phyloP scores from a whole-genome alignment of 2,113 vertebrate genomes.

The Poeciliopsis turrubarensis region DNA sequence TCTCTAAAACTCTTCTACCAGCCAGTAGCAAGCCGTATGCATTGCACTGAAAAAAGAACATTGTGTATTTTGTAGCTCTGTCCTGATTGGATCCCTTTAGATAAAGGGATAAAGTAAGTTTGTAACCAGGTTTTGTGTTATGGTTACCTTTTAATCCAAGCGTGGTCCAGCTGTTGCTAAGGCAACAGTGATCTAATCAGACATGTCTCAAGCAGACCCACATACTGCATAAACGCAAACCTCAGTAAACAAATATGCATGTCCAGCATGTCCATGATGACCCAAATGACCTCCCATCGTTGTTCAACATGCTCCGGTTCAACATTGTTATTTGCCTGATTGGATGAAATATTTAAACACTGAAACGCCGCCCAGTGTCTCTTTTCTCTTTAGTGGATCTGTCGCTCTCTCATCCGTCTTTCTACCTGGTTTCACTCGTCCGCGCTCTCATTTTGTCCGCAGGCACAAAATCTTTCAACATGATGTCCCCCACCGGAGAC shows the following conservation, averaged over 20 bases:
- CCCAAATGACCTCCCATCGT: slow-evolving; percentile 36
- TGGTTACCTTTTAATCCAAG: slow-evolving; percentile 16
- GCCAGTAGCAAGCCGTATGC: too few relatives aligned
- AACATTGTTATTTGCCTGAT: slow-evolving; percentile 56
- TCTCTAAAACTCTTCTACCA: not conserved
- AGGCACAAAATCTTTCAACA: slow-evolving; percentile 99
- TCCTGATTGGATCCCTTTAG: slow-evolving; percentile 34
- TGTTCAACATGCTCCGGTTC: slow-evolving; percentile 32
- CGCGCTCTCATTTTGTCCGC: slow-evolving; percentile 44
- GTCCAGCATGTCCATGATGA: slow-evolving; percentile 14
- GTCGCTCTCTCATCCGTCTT: slow-evolving; percentile 37
- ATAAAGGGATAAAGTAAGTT: slow-evolving; percentile 1
- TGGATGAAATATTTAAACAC: slow-evolving; percentile 72
- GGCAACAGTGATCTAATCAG: slow-evolving; percentile 8
- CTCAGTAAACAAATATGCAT: not conserved
- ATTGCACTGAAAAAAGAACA: too few relatives aligned
- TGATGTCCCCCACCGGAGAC: slow-evolving; percentile 98
- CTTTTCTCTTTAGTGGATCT: slow-evolving; percentile 33
- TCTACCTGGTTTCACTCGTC: slow-evolving; percentile 58
- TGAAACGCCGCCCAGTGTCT: slow-evolving; percentile 59
- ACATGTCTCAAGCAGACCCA: not conserved
- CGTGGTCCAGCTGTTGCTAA: slow-evolving; percentile 16
- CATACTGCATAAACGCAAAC: not conserved
- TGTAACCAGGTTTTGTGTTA: not conserved
- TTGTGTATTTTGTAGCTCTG: not conserved